phyloP scores from a whole-genome alignment of 2,113 vertebrate genomes.

The Pterocles burchelli region DNA sequence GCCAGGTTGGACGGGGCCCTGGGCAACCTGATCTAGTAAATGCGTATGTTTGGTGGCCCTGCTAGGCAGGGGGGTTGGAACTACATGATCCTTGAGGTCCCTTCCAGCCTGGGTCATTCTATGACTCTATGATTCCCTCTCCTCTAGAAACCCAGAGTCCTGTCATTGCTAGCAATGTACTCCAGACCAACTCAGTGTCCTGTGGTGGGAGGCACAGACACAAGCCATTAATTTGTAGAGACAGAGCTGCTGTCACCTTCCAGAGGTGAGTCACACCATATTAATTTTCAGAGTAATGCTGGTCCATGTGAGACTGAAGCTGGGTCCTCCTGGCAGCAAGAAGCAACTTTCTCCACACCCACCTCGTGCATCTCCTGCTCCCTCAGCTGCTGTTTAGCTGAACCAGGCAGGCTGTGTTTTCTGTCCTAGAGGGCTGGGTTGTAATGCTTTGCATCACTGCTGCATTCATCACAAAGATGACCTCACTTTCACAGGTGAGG shows the following conservation, averaged over 20 bases:
- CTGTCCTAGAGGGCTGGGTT: not conserved
- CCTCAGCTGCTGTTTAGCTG: not conserved
- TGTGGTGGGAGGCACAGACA: not conserved
- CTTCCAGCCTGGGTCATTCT: too few species aligned
- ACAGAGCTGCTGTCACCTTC: not conserved
- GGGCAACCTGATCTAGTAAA: too few species aligned
- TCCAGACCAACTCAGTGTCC: too few species aligned
- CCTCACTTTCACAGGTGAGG: rapidly evolving
- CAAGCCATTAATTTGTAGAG: rapidly evolving
- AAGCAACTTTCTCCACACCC: not conserved
- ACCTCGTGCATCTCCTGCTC: not conserved
- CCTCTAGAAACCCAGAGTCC: not conserved
- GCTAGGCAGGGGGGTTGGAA: too few species aligned
- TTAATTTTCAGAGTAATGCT: not conserved
- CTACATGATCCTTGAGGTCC: too few species aligned
- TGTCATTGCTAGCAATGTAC: rapidly evolving
- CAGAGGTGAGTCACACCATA: not conserved
- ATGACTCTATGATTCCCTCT: too few species aligned
- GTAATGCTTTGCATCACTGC: not conserved
- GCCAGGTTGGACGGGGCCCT: too few species aligned
- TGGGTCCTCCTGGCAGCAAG: not conserved
- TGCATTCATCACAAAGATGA: not conserved
- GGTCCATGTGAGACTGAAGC: not conserved
- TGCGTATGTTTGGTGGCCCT: too few species aligned
- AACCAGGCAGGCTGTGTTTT: not conserved